These are phyloP conservation scores for Zaprionus davidi DNA, from an alignment of 1,140 invertebrate genomes.

Conservation along the genomic window DNA sequence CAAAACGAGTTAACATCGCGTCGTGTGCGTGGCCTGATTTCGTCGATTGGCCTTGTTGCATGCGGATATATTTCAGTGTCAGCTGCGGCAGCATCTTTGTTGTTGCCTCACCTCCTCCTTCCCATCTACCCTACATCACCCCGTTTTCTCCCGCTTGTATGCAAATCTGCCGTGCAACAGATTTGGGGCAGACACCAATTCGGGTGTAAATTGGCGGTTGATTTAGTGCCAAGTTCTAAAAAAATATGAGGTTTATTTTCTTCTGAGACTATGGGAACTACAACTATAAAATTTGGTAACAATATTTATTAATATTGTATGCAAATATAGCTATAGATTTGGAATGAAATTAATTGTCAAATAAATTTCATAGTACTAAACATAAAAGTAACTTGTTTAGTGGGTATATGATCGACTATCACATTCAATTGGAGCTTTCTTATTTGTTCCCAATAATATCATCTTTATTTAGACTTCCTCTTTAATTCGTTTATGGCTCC, in stretches of 20 bases:
- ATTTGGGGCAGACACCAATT: not conserved
- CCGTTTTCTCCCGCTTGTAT: conserved; percentile 15
- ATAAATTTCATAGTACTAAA: no score
- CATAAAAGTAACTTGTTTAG: no score
- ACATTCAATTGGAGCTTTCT: no score
- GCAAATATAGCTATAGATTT: no score
- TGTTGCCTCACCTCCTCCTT: conserved; percentile 26
- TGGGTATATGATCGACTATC: no score
- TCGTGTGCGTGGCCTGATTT: conserved; percentile 79
- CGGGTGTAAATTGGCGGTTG: not conserved
- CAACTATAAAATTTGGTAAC: no score
- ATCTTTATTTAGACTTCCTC: not conserved
- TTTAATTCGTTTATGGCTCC: not conserved
- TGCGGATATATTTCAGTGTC: conserved; percentile 72
- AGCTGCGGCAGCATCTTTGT: conserved; percentile 73
- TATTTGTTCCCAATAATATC: no score
- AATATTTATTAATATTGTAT: no score
- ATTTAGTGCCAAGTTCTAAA: not conserved
- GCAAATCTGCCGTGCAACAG: conserved; percentile 26
- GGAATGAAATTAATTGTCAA: no score
- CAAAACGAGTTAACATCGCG: conserved; percentile 50
- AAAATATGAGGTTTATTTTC: no score
- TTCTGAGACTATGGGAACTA: no score
- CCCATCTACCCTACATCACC: not conserved
- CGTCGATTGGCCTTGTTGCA: conserved; percentile 72